Evolutionary conservation across 2,113 vertebrate species (phyloP), one percentile per base, ranked within the genome.

Genomic region (Siniperca chuatsi): DNA sequence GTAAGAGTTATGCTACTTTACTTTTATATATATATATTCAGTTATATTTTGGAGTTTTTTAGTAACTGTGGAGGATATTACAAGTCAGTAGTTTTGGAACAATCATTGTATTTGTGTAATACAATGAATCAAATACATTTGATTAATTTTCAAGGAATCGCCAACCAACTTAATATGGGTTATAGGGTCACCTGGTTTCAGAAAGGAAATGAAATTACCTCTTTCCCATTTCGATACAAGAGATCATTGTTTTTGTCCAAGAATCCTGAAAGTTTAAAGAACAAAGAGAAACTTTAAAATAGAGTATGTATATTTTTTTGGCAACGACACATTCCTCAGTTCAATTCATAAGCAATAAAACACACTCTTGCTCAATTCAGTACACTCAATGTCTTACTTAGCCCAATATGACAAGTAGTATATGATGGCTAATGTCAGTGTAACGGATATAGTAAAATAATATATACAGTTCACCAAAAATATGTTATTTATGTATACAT

Each of bases 191-290:
- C 2, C 8, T 29, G 33, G 4, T 46, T 50, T 62, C 4, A 52
- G 10, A 40, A 40, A 1, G 42, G 0, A 71, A 60, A 48, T 66
- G 0, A 61, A 78, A 23, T 95, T 92, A 99, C 98, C 94, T 99
- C 98, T 95, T 99, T 99, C 74, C 98, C 95, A 90, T 98, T 98
- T 89, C 97, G 96, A 89, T 98, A 99, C 76, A 99, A 94, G 0
- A 99, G 95, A 55, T 99, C 98, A 0, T 98, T 99, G 95, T 99
- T 99, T 95, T 99, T 99, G 91, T 99, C 98, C 84, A 99, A 94
- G 93, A 99, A 99, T 29, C 98, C 98, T 99, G 70, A 70, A 78
- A 85, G 64, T 37, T 58, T 60, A 21, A 66, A 81, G 10, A 64
- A 54, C 2, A 57, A 78, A 40, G 25, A 77, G 20, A 83, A 35